Evolutionary conservation across 2,797 vertebrate genomes (phyloP).

Genomic region (Taenioides sp.): DNA sequence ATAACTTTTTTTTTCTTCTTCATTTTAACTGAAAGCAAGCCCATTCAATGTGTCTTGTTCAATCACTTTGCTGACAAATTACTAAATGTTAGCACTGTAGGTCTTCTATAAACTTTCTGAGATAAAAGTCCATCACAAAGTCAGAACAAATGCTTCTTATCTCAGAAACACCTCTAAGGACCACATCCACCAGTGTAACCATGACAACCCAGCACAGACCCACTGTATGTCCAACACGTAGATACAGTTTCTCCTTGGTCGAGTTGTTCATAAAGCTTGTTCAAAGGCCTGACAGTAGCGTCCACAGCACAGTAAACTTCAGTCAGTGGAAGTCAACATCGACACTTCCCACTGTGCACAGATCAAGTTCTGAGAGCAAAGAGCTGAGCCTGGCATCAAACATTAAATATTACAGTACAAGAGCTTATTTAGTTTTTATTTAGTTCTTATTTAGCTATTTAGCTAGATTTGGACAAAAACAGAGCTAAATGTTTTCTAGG

Average conservation of each 20-base stretch:
- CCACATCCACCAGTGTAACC: background rate
- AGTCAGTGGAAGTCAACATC: background rate
- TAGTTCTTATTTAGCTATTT: too few relatives aligned
- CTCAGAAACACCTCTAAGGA: background rate
- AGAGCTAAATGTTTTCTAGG: background rate
- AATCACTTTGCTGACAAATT: background rate
- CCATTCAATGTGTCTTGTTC: background rate
- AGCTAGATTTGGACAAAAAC: background rate
- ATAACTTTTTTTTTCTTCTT: background rate
- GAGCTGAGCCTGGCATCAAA: constrained; percentile 6
- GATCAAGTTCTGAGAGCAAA: background rate
- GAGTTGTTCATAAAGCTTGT: background rate
- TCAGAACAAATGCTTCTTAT: background rate
- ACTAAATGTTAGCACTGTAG: background rate
- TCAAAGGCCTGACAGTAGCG: too few relatives aligned
- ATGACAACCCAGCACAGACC: background rate
- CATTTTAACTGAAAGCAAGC: background rate
- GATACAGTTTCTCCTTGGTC: background rate
- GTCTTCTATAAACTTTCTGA: background rate
- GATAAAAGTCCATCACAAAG: constrained; percentile 4
- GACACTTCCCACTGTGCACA: background rate
- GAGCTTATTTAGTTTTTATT: background rate
- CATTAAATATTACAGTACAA: background rate
- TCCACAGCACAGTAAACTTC: background rate
- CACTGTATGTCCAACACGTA: background rate